phyloP scores from a whole-genome alignment of 2,113 vertebrate genomes.

The Telmatochromis sp. region DNA sequence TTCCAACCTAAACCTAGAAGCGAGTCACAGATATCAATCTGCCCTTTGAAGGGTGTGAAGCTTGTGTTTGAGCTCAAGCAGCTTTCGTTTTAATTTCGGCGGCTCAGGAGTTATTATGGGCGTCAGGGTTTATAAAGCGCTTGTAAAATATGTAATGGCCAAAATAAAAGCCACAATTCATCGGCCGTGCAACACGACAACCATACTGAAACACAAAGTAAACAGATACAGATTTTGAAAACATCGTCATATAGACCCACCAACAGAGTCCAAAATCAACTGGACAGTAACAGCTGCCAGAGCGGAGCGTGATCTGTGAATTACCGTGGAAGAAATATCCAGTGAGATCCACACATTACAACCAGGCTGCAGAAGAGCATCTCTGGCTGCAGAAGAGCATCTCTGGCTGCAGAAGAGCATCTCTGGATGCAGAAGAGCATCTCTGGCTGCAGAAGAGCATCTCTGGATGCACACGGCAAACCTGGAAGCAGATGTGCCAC shows the following conservation, averaged over 20 bases:
- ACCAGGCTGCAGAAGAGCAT: background rate
- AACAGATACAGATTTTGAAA: background rate
- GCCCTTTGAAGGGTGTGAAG: background rate
- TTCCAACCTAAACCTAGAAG: background rate
- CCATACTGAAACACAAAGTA: background rate
- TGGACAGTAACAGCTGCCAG: background rate
- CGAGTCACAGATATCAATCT: background rate
- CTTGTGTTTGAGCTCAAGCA: background rate
- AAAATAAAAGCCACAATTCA: background rate
- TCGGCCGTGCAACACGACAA: background rate
- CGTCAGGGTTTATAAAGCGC: background rate
- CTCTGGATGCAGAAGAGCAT: background rate
- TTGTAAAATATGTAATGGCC: background rate
- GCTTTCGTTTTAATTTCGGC: background rate
- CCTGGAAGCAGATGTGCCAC: background rate
- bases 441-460: background rate
- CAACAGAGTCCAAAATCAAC: background rate
- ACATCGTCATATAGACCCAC: background rate
- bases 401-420: background rate
- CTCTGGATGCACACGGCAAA: background rate
- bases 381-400: background rate
- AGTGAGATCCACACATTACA: rapidly evolving
- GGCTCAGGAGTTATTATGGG: background rate
- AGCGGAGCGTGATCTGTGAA: background rate
- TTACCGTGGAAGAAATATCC: background rate